phyloP scores from a whole-genome alignment of 2,888 invertebrate species.

The Campaea margaritaria region DNA sequence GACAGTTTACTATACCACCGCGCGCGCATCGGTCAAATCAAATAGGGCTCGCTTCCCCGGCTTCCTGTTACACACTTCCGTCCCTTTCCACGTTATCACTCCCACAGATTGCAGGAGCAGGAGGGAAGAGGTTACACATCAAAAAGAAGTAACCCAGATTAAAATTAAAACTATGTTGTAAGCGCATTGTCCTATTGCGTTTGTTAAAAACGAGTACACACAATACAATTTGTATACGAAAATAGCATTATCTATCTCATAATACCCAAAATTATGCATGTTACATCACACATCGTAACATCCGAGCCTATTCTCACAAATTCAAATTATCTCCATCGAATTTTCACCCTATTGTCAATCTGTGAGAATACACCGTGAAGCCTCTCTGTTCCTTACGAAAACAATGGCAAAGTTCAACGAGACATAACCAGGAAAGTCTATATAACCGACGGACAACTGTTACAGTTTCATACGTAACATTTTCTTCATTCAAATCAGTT shows the following conservation, averaged over 20 bases:
- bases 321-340: conserved; percentile 75
- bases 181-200: too few relatives aligned
- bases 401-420: conserved; percentile 84
- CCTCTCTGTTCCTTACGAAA: conserved; percentile 49
- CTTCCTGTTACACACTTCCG: too few relatives aligned
- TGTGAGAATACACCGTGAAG: conserved; percentile 80
- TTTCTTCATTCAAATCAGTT: conserved; percentile 62
- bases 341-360: conserved; percentile 82
- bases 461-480: conserved; percentile 70
- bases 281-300: conserved; percentile 68
- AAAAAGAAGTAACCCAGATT: too few relatives aligned
- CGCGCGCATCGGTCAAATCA: too few relatives aligned
- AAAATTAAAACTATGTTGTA: too few relatives aligned
- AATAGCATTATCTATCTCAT: conserved; percentile 16
- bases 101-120: too few relatives aligned
- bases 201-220: too few relatives aligned
- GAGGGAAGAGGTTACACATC: too few relatives aligned
- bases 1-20: too few relatives aligned
- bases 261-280: conserved; percentile 45
- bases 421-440: conserved; percentile 82
- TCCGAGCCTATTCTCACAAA: conserved; percentile 70
- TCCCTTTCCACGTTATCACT: too few relatives aligned
- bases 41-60: too few relatives aligned
- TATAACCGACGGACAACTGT: conserved; percentile 71
- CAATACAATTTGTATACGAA: conserved; percentile 1